A percentile compares a stretch with the other conserved stretches of the same genome.
Conservation (phyloP, 2,113 vertebrate genomes). For the Panthera tigris region DNA sequence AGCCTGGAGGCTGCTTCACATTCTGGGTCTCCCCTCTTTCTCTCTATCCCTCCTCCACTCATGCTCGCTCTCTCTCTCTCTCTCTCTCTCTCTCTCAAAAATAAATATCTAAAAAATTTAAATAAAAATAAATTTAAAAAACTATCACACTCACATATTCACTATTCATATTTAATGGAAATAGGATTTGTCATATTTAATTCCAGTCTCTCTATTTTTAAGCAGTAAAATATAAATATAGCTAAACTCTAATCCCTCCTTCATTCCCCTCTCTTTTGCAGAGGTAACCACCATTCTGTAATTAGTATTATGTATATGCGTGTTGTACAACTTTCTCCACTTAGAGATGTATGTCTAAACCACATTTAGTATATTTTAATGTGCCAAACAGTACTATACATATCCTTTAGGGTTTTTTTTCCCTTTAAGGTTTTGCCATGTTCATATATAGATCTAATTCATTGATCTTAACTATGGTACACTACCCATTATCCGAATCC, state of each 20-base stretch:
- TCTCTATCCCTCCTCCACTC: no score
- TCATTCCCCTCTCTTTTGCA: background rate
- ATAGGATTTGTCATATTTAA: slow-evolving; percentile 2
- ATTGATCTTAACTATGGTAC: background rate
- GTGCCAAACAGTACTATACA: background rate
- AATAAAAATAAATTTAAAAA: background rate
- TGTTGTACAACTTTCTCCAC: background rate
- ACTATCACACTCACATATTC: background rate
- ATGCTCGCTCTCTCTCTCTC: no score
- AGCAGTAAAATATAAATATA: background rate
- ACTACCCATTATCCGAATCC: background rate
- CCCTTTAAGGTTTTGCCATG: background rate
- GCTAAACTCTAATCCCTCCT: background rate
- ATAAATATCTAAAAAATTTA: no score
- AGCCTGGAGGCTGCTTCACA: no score
- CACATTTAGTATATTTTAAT: background rate
- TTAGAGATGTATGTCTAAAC: background rate
- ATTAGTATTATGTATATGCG: background rate
- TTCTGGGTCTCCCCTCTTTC: no score
- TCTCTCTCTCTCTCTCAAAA: no score
- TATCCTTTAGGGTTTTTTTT: background rate
- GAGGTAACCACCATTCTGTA: background rate
- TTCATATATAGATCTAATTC: background rate
- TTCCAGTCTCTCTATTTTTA: background rate
- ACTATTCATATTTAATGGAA: slow-evolving; percentile 7